phyloP scores from a whole-genome alignment of 2,797 vertebrate genomes.

The Varecia variegata region DNA sequence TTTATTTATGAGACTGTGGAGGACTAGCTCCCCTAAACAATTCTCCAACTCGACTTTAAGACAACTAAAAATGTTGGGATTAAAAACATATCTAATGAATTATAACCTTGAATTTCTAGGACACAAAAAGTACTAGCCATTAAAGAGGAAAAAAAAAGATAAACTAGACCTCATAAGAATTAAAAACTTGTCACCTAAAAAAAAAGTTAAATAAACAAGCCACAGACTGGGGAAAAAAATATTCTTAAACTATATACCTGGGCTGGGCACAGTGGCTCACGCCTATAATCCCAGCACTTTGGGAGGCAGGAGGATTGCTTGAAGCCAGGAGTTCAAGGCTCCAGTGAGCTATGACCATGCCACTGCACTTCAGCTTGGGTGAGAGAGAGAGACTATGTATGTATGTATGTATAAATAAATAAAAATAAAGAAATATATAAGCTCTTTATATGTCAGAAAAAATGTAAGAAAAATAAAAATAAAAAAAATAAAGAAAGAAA shows the following conservation, averaged over 20 bases:
- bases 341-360: too few species aligned
- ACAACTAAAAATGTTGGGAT: not conserved
- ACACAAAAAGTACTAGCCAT: constrained; percentile 7
- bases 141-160: not conserved
- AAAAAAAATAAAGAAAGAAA: not conserved
- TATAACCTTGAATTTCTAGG: not conserved
- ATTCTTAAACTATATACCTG: not conserved
- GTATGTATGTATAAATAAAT: too few species aligned
- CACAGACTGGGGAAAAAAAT: not conserved
- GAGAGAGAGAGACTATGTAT: too few species aligned
- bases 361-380: too few species aligned
- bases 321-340: too few species aligned
- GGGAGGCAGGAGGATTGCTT: not conserved
- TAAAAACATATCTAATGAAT: not conserved
- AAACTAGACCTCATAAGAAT: not conserved
- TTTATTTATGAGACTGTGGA: not conserved
- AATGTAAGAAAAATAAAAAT: too few species aligned
- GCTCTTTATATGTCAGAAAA: too few species aligned
- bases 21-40: not conserved
- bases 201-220: not conserved
- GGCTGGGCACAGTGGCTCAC: not conserved
- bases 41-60: not conserved
- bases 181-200: not conserved
- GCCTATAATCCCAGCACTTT: not conserved
- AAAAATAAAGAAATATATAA: not conserved